A percentile compares a stretch with the other conserved stretches of the same genome.
These are phyloP conservation scores for Gavia stellata DNA, from an alignment of 2,113 vertebrate genomes.

Conservation along the genomic window DNA sequence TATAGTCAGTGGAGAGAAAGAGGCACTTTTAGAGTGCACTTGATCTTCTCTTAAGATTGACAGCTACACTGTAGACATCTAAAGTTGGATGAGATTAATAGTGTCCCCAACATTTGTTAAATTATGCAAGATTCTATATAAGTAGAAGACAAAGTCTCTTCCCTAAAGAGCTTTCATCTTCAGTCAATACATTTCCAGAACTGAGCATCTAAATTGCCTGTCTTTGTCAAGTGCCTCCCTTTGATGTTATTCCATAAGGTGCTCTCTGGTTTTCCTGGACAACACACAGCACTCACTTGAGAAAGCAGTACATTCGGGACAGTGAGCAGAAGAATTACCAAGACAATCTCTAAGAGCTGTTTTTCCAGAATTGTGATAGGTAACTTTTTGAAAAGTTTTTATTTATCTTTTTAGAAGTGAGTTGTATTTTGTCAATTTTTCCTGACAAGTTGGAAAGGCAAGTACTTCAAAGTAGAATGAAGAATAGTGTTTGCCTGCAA, in stretches of 20 bases:
- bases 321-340: background rate
- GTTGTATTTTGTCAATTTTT: constrained; percentile 21
- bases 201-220: constrained; percentile 59
- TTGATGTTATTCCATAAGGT: constrained; percentile 60
- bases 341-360: background rate
- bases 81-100: constrained; percentile 65
- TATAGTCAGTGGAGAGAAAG: constrained; percentile 42
- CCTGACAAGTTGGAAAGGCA: background rate
- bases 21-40: constrained; percentile 54
- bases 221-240: constrained; percentile 49
- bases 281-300: background rate
- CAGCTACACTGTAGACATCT: constrained; percentile 64
- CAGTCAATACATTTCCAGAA: constrained; percentile 60
- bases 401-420: constrained; percentile 9
- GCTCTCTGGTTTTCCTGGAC: constrained; percentile 52
- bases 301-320: constrained; percentile 11
- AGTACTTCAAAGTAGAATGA: constrained; percentile 39
- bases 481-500: background rate
- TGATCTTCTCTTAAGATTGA: constrained; percentile 69
- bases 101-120: constrained; percentile 64
- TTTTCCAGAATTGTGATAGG: background rate
- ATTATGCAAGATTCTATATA: constrained; percentile 63
- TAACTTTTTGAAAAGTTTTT: constrained; percentile 26
- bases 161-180: constrained; percentile 64
- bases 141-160: constrained; percentile 64